Evolutionary conservation across 1,140 invertebrate species (phyloP), one percentile per base, ranked within the genome.

Genomic region (Plutomurus gul): DNA sequence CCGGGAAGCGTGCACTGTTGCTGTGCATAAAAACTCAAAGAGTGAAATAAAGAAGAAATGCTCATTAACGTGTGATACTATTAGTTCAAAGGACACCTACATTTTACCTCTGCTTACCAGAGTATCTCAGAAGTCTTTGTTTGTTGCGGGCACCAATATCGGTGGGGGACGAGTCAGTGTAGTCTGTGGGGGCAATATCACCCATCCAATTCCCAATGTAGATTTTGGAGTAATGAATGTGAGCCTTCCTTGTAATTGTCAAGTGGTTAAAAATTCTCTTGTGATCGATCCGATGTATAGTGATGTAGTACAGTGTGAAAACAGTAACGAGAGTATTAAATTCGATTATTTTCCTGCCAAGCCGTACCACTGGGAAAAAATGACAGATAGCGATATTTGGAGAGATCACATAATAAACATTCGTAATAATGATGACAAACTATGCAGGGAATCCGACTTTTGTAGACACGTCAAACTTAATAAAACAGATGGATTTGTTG

Each of bases 141-240:
- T 72, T 46, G 40, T 72, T 39, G 10, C 70, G 2, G 72, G 43
- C 4, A 74, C 6, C 7, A 74, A 46, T 27, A 18, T 30, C 43
- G 46, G 0, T n/a, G 6, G 13, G 22, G 43, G 36, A 74, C 18
- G 36, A n/a, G 20, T 43, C 20, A 74, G 25, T 46, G 20, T 33
- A 6, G 18, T 25, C 25, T 74, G 72, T 43, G 8, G 18, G 3
- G 4, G 7, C 6, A n/a, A 49, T 20, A 49, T 20, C 16, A 16
- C 18, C 8, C 25, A 30, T 30, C 22, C n/a, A 0, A 36, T 43
- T 30, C 72, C 72, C 10, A 40, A 40, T 33, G 27, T 46, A 30
- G 43, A 46, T n/a, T 74, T 74, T 6, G 72, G 72, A 18, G 43
- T 43, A n/a, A 47, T 40, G 72, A 46, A 74, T 22, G 4, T 74